phyloP scores from a whole-genome alignment of 2,113 vertebrate species.

The Uropsilus gracilis region DNA sequence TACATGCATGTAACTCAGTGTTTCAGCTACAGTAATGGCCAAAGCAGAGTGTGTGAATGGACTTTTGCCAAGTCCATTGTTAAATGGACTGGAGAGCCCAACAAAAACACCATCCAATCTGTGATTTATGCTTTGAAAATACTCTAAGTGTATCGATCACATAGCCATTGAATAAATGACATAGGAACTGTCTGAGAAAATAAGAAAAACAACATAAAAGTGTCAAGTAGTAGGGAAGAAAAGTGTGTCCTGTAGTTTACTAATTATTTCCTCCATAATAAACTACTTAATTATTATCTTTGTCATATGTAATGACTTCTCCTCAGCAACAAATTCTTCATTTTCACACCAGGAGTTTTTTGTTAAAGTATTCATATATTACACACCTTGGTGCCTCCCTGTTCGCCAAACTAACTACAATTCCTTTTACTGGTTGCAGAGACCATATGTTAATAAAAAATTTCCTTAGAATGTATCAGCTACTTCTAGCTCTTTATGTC shows the following conservation, averaged over 20 bases:
- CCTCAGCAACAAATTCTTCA: background rate
- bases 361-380: background rate
- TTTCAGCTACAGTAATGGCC: background rate
- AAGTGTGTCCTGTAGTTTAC: background rate
- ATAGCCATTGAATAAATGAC: background rate
- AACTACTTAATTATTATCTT: background rate
- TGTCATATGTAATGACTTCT: background rate
- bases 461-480: background rate
- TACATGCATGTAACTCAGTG: background rate
- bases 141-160: background rate
- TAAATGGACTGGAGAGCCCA: background rate
- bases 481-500: background rate
- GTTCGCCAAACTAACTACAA: background rate
- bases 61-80: background rate
- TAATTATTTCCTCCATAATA: background rate
- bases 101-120: background rate
- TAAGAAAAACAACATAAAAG: background rate
- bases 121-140: background rate
- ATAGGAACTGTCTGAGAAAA: background rate
- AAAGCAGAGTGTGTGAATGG: background rate
- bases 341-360: background rate
- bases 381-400: rapidly evolving
- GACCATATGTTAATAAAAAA: background rate
- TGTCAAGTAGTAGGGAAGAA: background rate
- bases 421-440: background rate